Evolutionary conservation across 2,113 vertebrate genomes (phyloP), one percentile per base, ranked within the genome.

Genomic region (Hystrix brachyura): DNA sequence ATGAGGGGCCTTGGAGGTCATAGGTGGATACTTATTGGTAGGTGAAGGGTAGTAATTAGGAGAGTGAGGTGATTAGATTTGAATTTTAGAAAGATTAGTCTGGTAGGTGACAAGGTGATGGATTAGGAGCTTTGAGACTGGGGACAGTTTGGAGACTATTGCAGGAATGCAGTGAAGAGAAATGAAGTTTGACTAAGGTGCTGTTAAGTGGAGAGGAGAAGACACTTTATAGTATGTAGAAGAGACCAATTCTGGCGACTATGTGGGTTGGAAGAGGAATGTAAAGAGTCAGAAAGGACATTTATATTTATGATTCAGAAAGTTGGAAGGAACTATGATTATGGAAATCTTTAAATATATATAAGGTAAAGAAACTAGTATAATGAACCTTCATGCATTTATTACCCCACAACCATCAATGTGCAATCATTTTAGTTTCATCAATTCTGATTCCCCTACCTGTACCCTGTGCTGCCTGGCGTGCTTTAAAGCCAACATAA

Each of bases 281-380:
- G 15, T 7, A 23, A 51, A 5, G n/a, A 15, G 17, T 91, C 85
- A 60, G 32, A 60, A 88, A 69, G 60, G 23, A 67, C 12, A 48
- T 46, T 9, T 18, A 5, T 9, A 51, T 78, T 91, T 96, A 71
- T 76, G 29, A 85, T 94, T 88, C 55, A 55, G 59, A 88, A 91
- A 86, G 38, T 86, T 85, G 60, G 32, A 43, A 83, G 79, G 32
- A 91, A 21, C 32, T 72, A 71, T 72, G 78, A 13, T 76, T 46
- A 51, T 4, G n/a, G 57, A 91, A 88, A 43, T 74, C 64, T 72
- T 65, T 29, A 94, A 76, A 86, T 15, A 38, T 10, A 48, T 5
- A 51, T 19, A 86, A 91, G 25, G 8, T 83, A 59, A 62, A 93
- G 80, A 74, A 17, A 67, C 29, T 27, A n/a, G 23, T 43, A 14